Base-by-base conservation (phyloP, 2,888 invertebrate species). In the Bombylius discolor region DNA sequence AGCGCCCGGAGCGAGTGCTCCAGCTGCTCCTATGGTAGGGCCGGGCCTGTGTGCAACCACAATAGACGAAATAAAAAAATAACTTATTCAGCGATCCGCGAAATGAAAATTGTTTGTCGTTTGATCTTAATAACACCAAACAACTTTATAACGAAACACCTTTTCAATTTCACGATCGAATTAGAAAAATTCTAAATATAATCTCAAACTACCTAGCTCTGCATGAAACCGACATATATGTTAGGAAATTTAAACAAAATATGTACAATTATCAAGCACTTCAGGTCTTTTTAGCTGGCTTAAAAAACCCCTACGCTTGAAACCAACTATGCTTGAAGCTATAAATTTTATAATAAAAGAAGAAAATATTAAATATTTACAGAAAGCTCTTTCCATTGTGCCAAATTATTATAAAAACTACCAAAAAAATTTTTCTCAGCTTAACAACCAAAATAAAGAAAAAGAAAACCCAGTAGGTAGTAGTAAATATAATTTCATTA, bases 71-170 rank as follows among this genome's bases (percentile, higher is more conserved):
- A 53, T 53, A 47, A 53, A 42, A 39, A 39, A 46, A 47, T 34
- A 47, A 12, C 14, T 53, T 13, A 36, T 53, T 48, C 34, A 49
- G 53, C 45, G 47, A 32, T 44, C 47, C 49, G 12, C 46, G 42
- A 11, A 51, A 56, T 47, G 46, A n/a, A 52, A 53, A 42, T 12
- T 57, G 46, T 46, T n/a, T 33, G 12, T 44, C 5, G 49, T 49
- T 56, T 44, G 49, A 45, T 13, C 34, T 47, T 11, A 49, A 48
- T 44, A 57, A 48, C 12, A 33, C 39, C n/a, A 55, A 47, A 42
- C 49, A 54, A 51, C 55, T 48, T 60, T 62, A 12, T 62, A 50
- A 44, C 31, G 54, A 55, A 52, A 49, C 57, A 11, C 57, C 52
- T 5, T 34, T 45, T 3, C n/a, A 55, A 34, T 52, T 55, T 52